These are phyloP conservation scores for Trichonephila inaurata DNA, from an alignment of 1,140 invertebrate genomes.

Conservation along the genomic window DNA sequence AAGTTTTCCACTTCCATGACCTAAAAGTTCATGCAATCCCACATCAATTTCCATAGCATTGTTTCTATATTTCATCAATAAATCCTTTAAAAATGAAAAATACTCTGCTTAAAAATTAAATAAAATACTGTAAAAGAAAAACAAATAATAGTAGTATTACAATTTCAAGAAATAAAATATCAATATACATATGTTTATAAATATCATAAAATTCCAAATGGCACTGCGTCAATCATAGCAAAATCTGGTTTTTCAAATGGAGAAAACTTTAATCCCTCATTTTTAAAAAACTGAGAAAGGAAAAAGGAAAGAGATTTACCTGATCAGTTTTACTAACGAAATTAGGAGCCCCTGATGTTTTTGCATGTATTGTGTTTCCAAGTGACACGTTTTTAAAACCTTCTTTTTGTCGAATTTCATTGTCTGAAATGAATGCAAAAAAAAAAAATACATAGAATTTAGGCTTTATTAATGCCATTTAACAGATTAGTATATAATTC, in stretches of 20 bases:
- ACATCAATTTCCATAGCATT: conserved; percentile 82
- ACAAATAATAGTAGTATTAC: background rate
- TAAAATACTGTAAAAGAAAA: background rate
- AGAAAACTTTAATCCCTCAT: background rate
- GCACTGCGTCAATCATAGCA: background rate
- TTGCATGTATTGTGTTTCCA: conserved; percentile 94
- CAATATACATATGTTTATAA: background rate
- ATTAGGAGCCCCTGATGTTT: conserved; percentile 67
- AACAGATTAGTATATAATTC: too few species aligned
- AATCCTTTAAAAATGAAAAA: conserved; percentile 82
- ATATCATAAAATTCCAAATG: background rate
- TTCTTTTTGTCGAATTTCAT: conserved; percentile 90
- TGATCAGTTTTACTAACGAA: conserved; percentile 67
- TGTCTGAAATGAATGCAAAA: conserved; percentile 28
- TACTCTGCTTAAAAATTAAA: conserved; percentile 80
- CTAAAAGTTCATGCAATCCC: conserved; percentile 95
- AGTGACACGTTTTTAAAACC: conserved; percentile 98
- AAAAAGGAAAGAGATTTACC: background rate
- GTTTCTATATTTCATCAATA: background rate
- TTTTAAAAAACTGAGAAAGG: background rate
- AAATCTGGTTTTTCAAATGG: background rate
- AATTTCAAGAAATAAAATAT: background rate
- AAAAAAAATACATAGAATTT: background rate
- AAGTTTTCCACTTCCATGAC: conserved; percentile 97
- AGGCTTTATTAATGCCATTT: too few species aligned